Base-by-base conservation (phyloP, 2,888 invertebrate species). In the Lasioglossum zephyrum region DNA sequence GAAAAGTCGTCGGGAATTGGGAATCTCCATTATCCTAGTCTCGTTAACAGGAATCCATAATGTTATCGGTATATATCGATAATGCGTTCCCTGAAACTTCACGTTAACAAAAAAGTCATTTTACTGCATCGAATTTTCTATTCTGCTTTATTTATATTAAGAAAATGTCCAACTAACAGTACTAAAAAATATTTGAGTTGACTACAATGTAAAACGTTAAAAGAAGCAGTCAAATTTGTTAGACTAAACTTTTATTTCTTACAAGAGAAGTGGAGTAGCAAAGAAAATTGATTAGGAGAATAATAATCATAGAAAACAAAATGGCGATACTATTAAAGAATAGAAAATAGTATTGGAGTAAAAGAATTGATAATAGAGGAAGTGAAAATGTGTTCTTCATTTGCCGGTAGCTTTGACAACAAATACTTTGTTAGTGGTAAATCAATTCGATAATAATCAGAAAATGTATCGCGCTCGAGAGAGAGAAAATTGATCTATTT, bases 401-500 rank as follows among this genome's bases (percentile, higher is more conserved):
- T 26, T 16, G 63, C 8, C 8, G 2, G 63, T 31, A 63, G 31
- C 63, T 18, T 63, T 31, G 18, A 31, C 16, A 16, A 63, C 36
- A 31, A 63, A 16, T 63, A 31, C 31, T 31, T 63, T 31, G 8
- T 63, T 63, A 63, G 2, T 31, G 16, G 31, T 63, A 63, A 31
- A 63, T 31, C 18, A 3, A 18, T 63, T 6, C 6, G 2, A 8
- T 18, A 63, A 18, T 31, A 31, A 16, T 16, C 8, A 9, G 36
- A 69, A 69, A 69, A 39, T 22, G 11, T 69, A 41, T 41, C n/a
- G 5, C 5, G 11, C n/a, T 70, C n/a, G 41, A 70, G n/a, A 66
- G 63, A 11, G 26, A 69, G 69, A 69, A 39, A 70, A 41, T 41
- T 70, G n/a, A 39, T 70, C 41, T 41, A 70, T 41, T 70, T 70